Conservation (phyloP, 2,888 invertebrate genomes). For the Limnephilus auricula region DNA sequence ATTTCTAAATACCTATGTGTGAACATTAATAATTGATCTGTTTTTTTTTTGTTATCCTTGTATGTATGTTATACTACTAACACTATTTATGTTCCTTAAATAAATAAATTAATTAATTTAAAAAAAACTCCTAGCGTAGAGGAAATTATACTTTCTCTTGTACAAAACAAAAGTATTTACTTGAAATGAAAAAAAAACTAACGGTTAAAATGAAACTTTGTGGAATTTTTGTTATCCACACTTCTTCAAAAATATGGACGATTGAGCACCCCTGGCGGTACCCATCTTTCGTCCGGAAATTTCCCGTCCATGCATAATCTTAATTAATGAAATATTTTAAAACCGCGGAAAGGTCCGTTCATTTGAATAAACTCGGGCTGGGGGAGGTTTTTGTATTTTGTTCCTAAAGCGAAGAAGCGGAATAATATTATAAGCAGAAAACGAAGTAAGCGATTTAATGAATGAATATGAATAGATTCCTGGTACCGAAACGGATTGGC, state of each 20-base stretch:
- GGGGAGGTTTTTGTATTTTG: slow-evolving; percentile 26
- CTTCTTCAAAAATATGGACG: not conserved
- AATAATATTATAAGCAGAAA: slow-evolving; percentile 33
- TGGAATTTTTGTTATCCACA: not conserved
- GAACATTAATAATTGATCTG: too few species aligned
- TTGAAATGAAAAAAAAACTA: too few species aligned
- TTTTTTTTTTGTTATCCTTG: too few species aligned
- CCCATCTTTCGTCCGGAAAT: slow-evolving; percentile 36
- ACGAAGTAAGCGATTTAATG: slow-evolving; percentile 6
- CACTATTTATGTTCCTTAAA: too few species aligned
- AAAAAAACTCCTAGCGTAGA: too few species aligned
- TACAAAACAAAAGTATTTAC: too few species aligned
- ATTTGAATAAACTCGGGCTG: slow-evolving; percentile 47
- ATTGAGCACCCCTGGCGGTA: not conserved
- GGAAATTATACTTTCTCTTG: too few species aligned
- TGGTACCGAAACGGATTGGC: not conserved
- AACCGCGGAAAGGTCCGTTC: slow-evolving; percentile 38
- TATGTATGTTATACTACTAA: too few species aligned
- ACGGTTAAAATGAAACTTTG: too few species aligned
- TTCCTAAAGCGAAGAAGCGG: not conserved
- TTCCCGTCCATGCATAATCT: slow-evolving; percentile 52
- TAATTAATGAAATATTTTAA: slow-evolving; percentile 55
- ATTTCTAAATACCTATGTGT: too few species aligned
- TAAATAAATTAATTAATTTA: too few species aligned
- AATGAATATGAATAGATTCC: not conserved